Base-by-base conservation (phyloP, 53 echinoderm and acorn worm genomes). In the Zoroaster sp. region DNA sequence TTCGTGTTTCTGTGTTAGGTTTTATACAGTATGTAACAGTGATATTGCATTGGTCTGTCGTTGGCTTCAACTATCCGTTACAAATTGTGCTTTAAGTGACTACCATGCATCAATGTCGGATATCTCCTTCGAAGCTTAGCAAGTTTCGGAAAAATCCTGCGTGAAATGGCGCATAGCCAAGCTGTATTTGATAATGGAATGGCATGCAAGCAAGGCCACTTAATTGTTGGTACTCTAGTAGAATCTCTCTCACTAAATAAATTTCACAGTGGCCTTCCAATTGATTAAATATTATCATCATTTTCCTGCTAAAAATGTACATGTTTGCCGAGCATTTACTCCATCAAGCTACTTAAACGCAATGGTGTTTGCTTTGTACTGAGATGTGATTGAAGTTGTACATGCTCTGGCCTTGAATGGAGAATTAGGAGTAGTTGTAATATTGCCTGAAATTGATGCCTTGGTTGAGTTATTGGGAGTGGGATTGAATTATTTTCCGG, bases 361-460 rank as follows among this genome's bases (percentile, higher is more conserved):
- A 59, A n/a, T 3, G 53, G 25, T 28, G 28, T 59, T 59, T 59
- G 11, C 63, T 28, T 59, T 53, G 28, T 59, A 28, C 8, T 28
- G 63, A 28, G n/a, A n/a, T n/a, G n/a, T n/a, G n/a, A n/a, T n/a
- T n/a, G n/a, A n/a, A n/a, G n/a, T 59, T 59, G 63, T 25, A 59
- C 28, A 9, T 11, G 63, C 63, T 5, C 17, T 15, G 63, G 7
- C 63, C 63, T 59, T 59, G 63, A 10, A 59, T 59, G 63, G 21
- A 59, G 25, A 59, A 25, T 54, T 59, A 28, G 63, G 28, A 59
- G 63, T 59, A 59, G 49, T 68, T 85, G 85, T 85, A 85, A 85
- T 85, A 44, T n/a, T 17, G 49, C 38, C 37, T 68, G 85, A 85
- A 85, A 85, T 85, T 46, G 51, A 85, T 85, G 67, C 71, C 46